These are phyloP conservation scores for Drosophila triauraria DNA, from an alignment of 1,140 invertebrate species.

Conservation along the genomic window DNA sequence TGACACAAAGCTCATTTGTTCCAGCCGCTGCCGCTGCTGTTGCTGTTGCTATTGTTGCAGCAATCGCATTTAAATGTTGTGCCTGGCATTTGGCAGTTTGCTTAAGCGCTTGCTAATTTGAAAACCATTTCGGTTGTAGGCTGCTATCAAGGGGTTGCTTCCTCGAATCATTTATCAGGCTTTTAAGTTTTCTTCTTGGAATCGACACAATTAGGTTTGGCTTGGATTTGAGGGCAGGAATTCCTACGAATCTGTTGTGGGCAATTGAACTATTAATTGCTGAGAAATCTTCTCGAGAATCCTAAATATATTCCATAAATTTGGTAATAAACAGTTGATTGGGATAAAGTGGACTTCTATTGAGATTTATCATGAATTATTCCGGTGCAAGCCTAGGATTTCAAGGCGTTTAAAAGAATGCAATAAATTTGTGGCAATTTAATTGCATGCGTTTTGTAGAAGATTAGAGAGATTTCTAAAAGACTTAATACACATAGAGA, in stretches of 20 bases:
- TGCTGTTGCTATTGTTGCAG: constrained; percentile 7
- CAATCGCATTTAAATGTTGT: constrained; percentile 47
- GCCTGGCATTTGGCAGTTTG: constrained; percentile 47
- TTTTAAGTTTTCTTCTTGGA: constrained; percentile 11
- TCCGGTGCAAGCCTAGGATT: too few species aligned
- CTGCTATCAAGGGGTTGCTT: constrained; percentile 24
- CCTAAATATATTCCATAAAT: constrained; percentile 14
- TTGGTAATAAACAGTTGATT: constrained; percentile 18
- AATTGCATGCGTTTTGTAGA: too few species aligned
- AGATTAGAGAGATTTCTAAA: too few species aligned
- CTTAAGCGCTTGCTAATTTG: constrained; percentile 60
- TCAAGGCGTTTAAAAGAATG: too few species aligned
- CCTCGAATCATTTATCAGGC: constrained; percentile 35
- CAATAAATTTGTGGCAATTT: background rate
- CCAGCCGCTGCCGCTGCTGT: background rate
- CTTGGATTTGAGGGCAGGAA: background rate
- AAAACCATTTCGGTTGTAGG: constrained; percentile 41
- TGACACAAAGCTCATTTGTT: constrained; percentile 63
- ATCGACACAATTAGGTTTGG: constrained; percentile 13
- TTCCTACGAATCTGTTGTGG: constrained; percentile 8
- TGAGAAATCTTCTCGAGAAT: background rate
- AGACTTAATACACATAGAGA: too few species aligned
- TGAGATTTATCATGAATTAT: background rate
- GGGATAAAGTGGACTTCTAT: background rate
- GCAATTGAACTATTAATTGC: constrained; percentile 27